phyloP scores from a whole-genome alignment of 2,797 vertebrate species.

The Taeniopygia guttata region DNA sequence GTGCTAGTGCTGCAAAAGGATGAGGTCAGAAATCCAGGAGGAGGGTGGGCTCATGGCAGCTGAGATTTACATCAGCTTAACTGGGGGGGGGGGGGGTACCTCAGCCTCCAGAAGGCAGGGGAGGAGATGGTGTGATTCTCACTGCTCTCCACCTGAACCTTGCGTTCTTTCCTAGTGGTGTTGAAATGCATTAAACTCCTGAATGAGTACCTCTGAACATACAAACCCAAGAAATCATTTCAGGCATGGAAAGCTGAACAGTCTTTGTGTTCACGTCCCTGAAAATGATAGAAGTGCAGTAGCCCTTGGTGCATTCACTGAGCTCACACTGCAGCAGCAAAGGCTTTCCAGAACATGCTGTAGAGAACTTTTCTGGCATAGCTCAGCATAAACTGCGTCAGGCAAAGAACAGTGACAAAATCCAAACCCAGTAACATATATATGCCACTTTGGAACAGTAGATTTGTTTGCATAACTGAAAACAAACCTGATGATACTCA shows the following conservation, averaged over 20 bases:
- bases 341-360: background rate
- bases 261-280: background rate
- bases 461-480: background rate
- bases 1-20: background rate
- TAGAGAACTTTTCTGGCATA: background rate
- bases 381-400: background rate
- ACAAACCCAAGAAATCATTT: background rate
- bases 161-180: background rate
- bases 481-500: background rate
- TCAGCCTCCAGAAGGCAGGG: background rate
- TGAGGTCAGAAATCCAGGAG: background rate
- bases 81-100: background rate
- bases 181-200: background rate
- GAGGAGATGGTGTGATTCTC: background rate
- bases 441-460: background rate
- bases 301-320: background rate
- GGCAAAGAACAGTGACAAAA: background rate
- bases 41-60: background rate
- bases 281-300: background rate
- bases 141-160: background rate
- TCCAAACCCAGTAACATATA: background rate
- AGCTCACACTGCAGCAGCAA: background rate
- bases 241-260: background rate
- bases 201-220: background rate
- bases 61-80: background rate